Evolutionary conservation across 2,113 vertebrate species (phyloP).

Genomic region (Plecotus auritus): DNA sequence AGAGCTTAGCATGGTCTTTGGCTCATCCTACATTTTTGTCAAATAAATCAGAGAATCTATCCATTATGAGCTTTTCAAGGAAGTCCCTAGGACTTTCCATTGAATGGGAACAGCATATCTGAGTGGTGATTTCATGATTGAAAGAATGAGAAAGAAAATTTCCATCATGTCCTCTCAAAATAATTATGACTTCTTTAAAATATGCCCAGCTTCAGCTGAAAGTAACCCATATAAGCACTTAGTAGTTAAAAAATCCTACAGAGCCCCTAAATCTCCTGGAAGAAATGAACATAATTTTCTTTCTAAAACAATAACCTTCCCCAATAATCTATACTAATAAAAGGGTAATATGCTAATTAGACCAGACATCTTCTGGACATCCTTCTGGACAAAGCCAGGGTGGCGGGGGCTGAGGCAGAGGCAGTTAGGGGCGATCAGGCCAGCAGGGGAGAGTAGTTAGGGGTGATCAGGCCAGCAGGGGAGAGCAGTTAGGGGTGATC

Average conservation of each 20-base stretch:
- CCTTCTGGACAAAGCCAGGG: no score
- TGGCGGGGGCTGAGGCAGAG: no score
- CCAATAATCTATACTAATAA: neutral
- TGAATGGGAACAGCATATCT: neutral
- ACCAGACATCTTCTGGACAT: no score
- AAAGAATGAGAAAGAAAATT: conserved; percentile 1
- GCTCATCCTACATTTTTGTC: neutral
- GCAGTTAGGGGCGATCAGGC: no score
- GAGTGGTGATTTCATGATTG: neutral
- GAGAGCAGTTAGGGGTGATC: no score
- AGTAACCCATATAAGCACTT: neutral
- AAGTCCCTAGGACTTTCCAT: neutral
- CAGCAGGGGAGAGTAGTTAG: no score
- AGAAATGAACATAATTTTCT: conserved; percentile 63
- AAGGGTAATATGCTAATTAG: no score
- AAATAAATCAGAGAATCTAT: neutral
- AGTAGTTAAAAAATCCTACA: conserved; percentile 10
- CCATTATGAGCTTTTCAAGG: neutral
- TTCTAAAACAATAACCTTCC: conserved; percentile 43
- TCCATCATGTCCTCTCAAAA: neutral
- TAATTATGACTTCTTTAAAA: neutral
- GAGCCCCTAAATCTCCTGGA: conserved; percentile 12
- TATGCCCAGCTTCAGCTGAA: neutral
- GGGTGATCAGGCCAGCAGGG: no score
- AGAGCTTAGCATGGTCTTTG: neutral